Base-by-base conservation (phyloP, 1,140 invertebrate species). In the Psix sp. region DNA sequence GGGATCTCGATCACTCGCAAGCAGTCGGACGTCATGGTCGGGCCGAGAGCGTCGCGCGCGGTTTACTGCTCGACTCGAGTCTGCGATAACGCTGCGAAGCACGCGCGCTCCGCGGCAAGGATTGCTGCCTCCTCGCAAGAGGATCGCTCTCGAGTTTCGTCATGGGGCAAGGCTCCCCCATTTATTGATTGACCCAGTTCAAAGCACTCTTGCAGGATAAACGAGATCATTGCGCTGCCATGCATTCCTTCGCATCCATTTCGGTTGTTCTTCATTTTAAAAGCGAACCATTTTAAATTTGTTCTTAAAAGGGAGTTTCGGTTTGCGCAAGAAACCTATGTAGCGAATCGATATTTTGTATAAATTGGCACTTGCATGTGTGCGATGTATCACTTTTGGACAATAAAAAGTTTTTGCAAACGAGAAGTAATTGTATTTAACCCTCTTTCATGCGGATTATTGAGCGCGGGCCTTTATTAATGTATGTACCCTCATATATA, bases 181-280 rank as follows among this genome's bases (percentile, higher is more conserved):
- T 78, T 80, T 86, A 87, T 86, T 86, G 84, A 87, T 86, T 84
- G 84, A 87, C 85, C 85, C 72, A 87, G 68, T 87, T 87, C 75
- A 74, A 79, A 66, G 74, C 65, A 76, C 46, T 74, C 36, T 66
- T 29, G 20, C 42, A 66, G 62, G 49, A 66, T 21, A 66, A 49
- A 17, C 29, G 33, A 29, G 20, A 46, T 21, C 35, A 42, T 43
- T 35, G 29, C 26, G 24, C 26, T 29, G n/a, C 26, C 7, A 29
- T 29, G 4, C n/a, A 29, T 29, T 29, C 21, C 21, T 24, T 24
- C 11, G 3, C 3, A 15, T 38, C 9, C 14, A 6, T 15, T 38
- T 14, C n/a, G n/a, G n/a, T n/a, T n/a, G n/a, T n/a, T n/a, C n/a
- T n/a, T n/a, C n/a, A n/a, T n/a, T n/a, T n/a, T n/a, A n/a, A n/a